Evolutionary conservation across 1,140 invertebrate species (phyloP), one percentile per base, ranked within the genome.

Genomic region (Octopus sinensis): DNA sequence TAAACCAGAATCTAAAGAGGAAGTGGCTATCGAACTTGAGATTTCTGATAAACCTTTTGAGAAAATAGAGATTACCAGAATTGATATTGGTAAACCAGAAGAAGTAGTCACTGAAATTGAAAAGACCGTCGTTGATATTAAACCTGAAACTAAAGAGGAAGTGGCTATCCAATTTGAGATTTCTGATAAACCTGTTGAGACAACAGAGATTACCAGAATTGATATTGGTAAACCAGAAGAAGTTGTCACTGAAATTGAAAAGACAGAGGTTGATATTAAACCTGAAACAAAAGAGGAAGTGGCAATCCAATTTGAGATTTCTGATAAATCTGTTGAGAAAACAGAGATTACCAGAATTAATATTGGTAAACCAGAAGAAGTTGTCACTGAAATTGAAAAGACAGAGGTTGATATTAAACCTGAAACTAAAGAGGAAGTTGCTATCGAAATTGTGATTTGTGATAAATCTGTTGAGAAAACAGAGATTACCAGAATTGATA

Each of bases 151-250:
- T 5, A 78, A 51, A 13, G 17, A 30, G 6, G 76, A 30, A 78
- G 6, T 51, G 4, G 76, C 4, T 78, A 5, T 53, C 5, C 4
- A 51, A 17, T 6, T 51, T 9, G 76, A 78, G 52, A 30, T 78
- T 17, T 43, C 52, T 13, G 7, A 17, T 17, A 78, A n/a, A 17
- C 5, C 76, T 6, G 76, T 78, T 6, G 77, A 79, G 30, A 54
- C 79, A 10, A 75, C 80, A 77, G 62, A 76, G n/a, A 77, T 73
- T 23, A 51, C 80, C 53, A 79, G 78, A 54, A 56, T 78, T 62
- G 76, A 77, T 12, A 53, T 81, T 52, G n/a, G 68, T 76, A 54
- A 23, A n/a, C 71, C 81, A 77, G 51, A 76, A 76, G 62, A 75
- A 76, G 51, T 54, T 7, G 54, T 76, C 54, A 53, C 30, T 13